Base-by-base conservation (phyloP, 2,797 vertebrate genomes). In the Tinamus major region DNA sequence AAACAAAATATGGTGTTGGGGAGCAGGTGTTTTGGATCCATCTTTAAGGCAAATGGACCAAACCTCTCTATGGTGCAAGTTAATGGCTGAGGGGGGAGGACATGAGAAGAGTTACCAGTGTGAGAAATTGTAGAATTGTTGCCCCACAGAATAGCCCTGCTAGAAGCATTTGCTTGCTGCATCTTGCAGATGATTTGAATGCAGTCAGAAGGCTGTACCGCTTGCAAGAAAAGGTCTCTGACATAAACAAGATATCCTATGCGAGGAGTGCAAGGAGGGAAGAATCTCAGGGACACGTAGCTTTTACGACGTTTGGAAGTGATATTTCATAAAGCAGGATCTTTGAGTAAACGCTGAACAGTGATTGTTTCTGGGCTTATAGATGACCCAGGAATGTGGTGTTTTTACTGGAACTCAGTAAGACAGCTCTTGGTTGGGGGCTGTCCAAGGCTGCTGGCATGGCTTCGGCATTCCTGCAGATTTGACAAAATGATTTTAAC, bases 371-470 rank as follows among this genome's bases (percentile, higher is more conserved):
- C 89, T 95, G 96, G 98, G 96, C 96, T 96, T 96, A 94, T 92
- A 88, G 96, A 97, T 96, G 97, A 97, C 98, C 97, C 97, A 98
- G 97, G 98, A 98, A 97, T 97, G 96, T 95, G 89, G n/a, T 98
- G 97, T 98, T 98, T 98, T 97, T 98, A 97, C 98, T 98, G 98
- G 98, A 97, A 91, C 76, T 85, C 92, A 90, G 94, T 94, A 97
- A 98, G 98, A 98, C 95, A 96, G 98, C 97, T 98, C 98, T 97
- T 98, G 97, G 97, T 94, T 98, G 98, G 98, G 98, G 97, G 97
- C 97, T 96, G 96, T 98, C 98, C 98, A 98, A 98, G 97, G 97
- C 96, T 97, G 90, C 98, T 99, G 99, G 99, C 98, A 98, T 97
- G 89, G 94, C 96, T 96, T 93, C 80, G 95, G 96, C 98, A 99